Evolutionary conservation across 2,113 vertebrate species (phyloP).

Genomic region (Orthonyx spaldingii): DNA sequence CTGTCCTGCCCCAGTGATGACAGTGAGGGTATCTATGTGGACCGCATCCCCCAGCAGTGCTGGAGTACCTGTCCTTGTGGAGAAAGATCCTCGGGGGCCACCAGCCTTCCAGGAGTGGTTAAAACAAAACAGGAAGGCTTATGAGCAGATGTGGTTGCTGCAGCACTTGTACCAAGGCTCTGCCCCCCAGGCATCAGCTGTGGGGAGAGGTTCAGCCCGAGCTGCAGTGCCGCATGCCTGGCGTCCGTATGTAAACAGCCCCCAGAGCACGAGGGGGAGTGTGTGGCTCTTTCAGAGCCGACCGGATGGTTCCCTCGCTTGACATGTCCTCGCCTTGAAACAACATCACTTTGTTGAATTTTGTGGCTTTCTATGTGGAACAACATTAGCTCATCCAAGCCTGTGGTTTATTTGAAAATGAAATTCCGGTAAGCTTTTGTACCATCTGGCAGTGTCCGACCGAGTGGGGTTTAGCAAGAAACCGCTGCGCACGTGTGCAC

Average conservation of each 20-base stretch:
- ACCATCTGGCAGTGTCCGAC: constrained; percentile 69
- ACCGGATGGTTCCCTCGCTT: constrained; percentile 34
- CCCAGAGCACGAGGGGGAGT: not conserved
- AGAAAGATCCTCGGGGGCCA: fast-evolving
- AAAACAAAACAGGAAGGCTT: not conserved
- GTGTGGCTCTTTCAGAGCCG: constrained; percentile 40
- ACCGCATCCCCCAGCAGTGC: fast-evolving
- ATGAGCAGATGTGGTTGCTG: not conserved
- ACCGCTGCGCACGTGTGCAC: constrained; percentile 51
- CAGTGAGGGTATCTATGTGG: fast-evolving
- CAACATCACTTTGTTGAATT: constrained; percentile 73
- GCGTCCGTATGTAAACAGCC: not conserved
- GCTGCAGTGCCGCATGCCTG: not conserved
- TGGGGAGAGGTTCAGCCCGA: not conserved
- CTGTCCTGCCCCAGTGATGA: too few relatives aligned
- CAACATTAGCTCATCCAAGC: constrained; percentile 76
- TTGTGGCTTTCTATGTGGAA: constrained; percentile 74
- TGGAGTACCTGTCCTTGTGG: not conserved
- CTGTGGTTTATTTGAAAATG: constrained; percentile 80
- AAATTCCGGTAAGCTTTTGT: constrained; percentile 77
- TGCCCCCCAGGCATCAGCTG: constrained; percentile 7
- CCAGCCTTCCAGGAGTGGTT: not conserved
- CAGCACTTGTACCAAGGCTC: not conserved
- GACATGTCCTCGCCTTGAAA: constrained; percentile 64
- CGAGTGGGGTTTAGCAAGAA: constrained; percentile 29